These are phyloP conservation scores for Merluccius polli DNA, from an alignment of 2,797 vertebrate species.

Conservation along the genomic window DNA sequence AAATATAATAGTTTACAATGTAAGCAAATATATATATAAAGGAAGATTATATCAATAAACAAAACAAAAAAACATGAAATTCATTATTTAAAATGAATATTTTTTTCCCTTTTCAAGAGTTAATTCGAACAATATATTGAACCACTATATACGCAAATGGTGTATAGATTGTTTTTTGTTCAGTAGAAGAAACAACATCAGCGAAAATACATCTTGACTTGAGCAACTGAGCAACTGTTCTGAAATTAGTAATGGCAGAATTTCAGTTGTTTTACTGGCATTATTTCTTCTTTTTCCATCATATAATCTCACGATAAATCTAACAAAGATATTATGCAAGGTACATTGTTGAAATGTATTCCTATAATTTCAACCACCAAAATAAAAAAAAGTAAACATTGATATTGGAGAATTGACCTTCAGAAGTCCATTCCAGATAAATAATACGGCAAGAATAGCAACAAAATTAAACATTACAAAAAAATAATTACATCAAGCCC, in stretches of 20 bases:
- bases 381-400: not conserved
- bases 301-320: conserved; percentile 6
- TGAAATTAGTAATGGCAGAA: not conserved
- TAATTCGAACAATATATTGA: not conserved
- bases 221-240: conserved; percentile 14
- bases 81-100: conserved; percentile 13
- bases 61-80: conserved; percentile 40
- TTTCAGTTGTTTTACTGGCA: not conserved
- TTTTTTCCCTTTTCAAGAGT: conserved; percentile 2
- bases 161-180: conserved; percentile 30
- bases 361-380: not conserved
- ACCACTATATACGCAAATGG: not conserved
- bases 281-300: not conserved
- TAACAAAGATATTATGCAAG: not conserved
- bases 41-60: conserved; percentile 46
- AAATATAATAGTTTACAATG: conserved; percentile 15
- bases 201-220: conserved; percentile 24
- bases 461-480: not conserved
- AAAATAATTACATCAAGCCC: not conserved
- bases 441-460: not conserved
- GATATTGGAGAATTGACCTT: not conserved
- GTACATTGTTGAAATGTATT: not conserved
- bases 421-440: not conserved
- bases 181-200: conserved; percentile 29
- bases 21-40: conserved; percentile 19